Percentiles rank a stretch among this genome's conserved stretches.
phyloP scores from a whole-genome alignment of 2,888 invertebrate genomes.

The Nasonovia ribisnigri region DNA sequence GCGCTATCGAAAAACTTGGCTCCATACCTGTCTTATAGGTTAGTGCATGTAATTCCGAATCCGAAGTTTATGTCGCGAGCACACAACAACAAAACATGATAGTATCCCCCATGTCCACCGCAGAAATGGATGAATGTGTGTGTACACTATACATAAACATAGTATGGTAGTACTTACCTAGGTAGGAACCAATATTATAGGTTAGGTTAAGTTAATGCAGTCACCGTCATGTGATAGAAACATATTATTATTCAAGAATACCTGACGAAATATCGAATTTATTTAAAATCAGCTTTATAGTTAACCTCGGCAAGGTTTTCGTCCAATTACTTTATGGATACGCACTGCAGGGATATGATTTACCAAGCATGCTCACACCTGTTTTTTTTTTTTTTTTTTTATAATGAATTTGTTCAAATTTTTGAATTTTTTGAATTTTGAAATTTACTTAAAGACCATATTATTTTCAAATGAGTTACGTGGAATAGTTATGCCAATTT shows the following conservation, averaged over 20 bases:
- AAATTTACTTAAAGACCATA: background rate
- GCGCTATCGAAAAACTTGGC: constrained; percentile 16
- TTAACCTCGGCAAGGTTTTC: background rate
- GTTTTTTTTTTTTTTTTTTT: background rate
- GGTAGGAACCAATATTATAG: background rate
- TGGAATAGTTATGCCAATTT: background rate
- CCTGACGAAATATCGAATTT: background rate
- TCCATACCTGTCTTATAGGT: background rate
- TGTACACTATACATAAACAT: background rate
- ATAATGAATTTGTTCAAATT: background rate
- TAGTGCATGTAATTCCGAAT: background rate
- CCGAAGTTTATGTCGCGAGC: constrained; percentile 13
- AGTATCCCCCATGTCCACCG: background rate
- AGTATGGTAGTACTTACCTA: background rate
- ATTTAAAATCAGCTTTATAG: background rate
- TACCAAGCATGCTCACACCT: background rate
- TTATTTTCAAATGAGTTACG: background rate
- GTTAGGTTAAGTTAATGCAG: too few relatives aligned
- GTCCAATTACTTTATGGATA: background rate
- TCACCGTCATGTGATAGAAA: background rate
- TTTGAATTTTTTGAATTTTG: background rate
- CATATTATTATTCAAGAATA: background rate
- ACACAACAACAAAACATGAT: constrained; percentile 6
- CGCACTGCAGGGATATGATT: background rate
- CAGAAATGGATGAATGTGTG: background rate